Evolutionary conservation across 2,797 vertebrate genomes (phyloP).

Genomic region (Esox masquinongy): DNA sequence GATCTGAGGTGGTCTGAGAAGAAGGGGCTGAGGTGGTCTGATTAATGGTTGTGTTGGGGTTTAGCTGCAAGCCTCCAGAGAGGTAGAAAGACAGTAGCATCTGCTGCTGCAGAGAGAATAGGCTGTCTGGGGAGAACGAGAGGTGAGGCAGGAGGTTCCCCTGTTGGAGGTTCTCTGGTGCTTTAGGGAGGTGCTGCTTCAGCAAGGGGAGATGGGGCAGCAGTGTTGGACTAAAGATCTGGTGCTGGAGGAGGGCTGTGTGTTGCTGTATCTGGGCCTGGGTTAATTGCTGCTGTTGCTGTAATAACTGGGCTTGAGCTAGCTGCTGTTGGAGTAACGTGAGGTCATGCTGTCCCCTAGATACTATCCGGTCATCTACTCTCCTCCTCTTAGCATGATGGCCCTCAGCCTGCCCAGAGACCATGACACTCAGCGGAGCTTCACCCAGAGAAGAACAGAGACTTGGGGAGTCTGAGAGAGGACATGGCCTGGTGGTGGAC

Average conservation of each 20-base stretch:
- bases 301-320: constrained; percentile 85
- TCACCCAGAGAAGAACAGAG: constrained; percentile 52
- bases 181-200: constrained; percentile 88
- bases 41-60: constrained; percentile 80
- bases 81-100: constrained; percentile 96
- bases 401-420: constrained; percentile 76
- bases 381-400: constrained; percentile 88
- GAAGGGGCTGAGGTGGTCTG: constrained; percentile 50
- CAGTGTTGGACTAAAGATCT: constrained; percentile 87
- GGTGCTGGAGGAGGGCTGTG: constrained; percentile 92
- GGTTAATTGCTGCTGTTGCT: constrained; percentile 93
- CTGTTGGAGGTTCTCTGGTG: constrained; percentile 82
- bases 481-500: constrained; percentile 43
- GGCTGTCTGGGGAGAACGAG: constrained; percentile 84
- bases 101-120: constrained; percentile 93
- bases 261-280: constrained; percentile 94
- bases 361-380: constrained; percentile 88
- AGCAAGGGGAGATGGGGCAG: constrained; percentile 92
- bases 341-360: constrained; percentile 82
- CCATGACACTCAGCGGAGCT: constrained; percentile 40
- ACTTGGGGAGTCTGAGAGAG: constrained; percentile 43
- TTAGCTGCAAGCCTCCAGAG: constrained; percentile 93
- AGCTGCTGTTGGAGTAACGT: constrained; percentile 76
- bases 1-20: constrained; percentile 68
- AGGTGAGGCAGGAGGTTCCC: constrained; percentile 38